Evolutionary conservation across 2,113 vertebrate genomes (phyloP), one percentile per base, ranked within the genome.

Genomic region (Neotoma lepida): DNA sequence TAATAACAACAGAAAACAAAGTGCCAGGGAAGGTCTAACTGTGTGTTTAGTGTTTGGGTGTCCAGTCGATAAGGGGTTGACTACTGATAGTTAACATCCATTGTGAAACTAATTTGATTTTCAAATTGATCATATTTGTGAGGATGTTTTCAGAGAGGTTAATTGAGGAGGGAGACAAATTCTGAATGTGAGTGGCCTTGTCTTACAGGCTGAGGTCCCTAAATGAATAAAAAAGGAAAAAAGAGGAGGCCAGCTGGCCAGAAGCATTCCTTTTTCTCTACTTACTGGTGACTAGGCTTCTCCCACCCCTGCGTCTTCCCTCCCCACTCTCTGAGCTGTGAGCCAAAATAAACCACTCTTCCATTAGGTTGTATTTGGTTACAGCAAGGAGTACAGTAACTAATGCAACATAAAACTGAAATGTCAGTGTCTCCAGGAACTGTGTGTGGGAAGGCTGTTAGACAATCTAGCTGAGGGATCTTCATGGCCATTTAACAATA

Each of bases 401-500:
- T 86, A 71, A 87, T 24, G 8, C 44, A 86, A 24, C 26, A 54
- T 24, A 89, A 90, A 56, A 17, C 58, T 63, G 70, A 82, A 85
- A 58, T 14, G 10, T 71, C 76, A 70, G 30, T 35, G 54, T 30
- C 30, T 46, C 51, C 2, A 91, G 20, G 44, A 1, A 49, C 33
- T 61, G 35, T 17, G 10, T 54, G 9, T 44, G 63, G 82, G 44
- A 58, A 71, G n/a, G 64, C 54, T 54, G 1, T 33, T 77, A 13
- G 12, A 74, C 63, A 80, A 87, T 35, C 74, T 87, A n/a, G n/a
- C 6, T 33, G 44, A 80, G 74, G 28, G 33, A 51, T 82, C 66
- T 51, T 92, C 64, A 74, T 24, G 49, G 61, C 15, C 76, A 70
- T 85, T 94, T 74, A 86, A 70, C n/a, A 78, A n/a, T 68, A 58